These are phyloP conservation scores for Chelonoidis abingdonii DNA, from an alignment of 2,113 vertebrate genomes.

Conservation along the genomic window DNA sequence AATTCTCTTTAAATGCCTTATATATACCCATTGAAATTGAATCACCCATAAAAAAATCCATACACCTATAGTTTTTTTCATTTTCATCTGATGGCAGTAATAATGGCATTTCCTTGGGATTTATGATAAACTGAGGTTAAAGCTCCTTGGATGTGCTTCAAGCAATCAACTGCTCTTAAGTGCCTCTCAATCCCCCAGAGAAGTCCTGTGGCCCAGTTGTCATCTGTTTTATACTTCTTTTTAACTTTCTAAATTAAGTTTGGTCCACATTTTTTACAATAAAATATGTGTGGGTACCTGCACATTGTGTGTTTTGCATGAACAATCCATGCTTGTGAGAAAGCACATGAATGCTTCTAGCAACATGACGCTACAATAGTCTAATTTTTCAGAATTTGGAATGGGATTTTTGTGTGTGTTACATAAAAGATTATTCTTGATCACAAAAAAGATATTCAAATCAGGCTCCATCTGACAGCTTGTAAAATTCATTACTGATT, in stretches of 20 bases:
- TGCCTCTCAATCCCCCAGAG: slow-evolving; percentile 18
- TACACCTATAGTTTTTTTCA: not conserved
- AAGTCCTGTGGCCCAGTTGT: not conserved
- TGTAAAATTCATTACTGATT: not conserved
- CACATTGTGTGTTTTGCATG: fast-evolving
- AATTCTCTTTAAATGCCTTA: not conserved
- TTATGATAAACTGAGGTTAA: slow-evolving; percentile 2
- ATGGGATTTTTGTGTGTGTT: not conserved
- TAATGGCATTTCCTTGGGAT: slow-evolving; percentile 6
- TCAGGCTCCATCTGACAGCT: not conserved
- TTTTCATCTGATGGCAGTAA: not conserved
- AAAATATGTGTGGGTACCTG: not conserved
- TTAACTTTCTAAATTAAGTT: not conserved
- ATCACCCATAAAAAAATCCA: not conserved
- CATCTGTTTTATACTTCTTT: not conserved
- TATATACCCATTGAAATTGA: not conserved
- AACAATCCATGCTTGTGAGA: not conserved
- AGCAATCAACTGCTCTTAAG: not conserved
- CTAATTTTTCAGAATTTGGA: not conserved
- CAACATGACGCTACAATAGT: not conserved
- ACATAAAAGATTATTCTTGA: not conserved
- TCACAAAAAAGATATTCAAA: not conserved
- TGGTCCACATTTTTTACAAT: not conserved
- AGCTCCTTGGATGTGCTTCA: slow-evolving; percentile 20
- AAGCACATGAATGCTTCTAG: not conserved